phyloP scores from a whole-genome alignment of 2,113 vertebrate genomes.

The Mellivora capensis region DNA sequence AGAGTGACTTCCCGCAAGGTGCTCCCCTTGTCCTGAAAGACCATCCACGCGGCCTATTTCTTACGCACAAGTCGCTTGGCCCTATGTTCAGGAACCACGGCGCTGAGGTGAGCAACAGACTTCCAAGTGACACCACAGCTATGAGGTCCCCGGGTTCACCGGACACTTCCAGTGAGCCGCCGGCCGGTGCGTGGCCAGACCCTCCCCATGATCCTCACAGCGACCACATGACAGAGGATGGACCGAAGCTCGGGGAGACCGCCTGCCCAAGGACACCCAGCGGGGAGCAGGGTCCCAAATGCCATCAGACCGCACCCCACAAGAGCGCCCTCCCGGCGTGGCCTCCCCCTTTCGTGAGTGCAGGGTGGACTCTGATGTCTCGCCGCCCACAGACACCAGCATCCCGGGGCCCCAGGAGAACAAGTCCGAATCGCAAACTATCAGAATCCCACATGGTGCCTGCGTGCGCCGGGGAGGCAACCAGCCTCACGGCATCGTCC shows the following conservation, averaged over 20 bases:
- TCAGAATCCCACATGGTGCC: rapidly evolving
- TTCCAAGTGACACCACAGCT: rapidly evolving
- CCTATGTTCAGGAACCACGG: rapidly evolving
- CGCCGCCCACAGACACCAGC: rapidly evolving
- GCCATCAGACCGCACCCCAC: rapidly evolving
- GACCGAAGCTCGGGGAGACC: rapidly evolving
- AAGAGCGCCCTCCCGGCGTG: rapidly evolving
- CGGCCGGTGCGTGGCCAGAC: rapidly evolving
- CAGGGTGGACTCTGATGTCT: background rate
- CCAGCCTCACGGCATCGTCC: background rate
- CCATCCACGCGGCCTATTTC: rapidly evolving
- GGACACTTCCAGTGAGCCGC: rapidly evolving
- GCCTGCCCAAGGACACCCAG: background rate
- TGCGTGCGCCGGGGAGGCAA: rapidly evolving
- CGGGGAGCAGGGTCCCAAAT: rapidly evolving
- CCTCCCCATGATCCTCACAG: background rate
- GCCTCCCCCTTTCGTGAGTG: too few relatives aligned
- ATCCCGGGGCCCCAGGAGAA: rapidly evolving
- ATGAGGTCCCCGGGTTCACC: rapidly evolving
- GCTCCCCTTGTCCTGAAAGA: background rate
- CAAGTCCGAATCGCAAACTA: background rate
- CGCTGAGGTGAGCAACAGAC: background rate
- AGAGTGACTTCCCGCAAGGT: background rate
- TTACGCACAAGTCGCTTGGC: rapidly evolving
- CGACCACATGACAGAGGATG: background rate